These are phyloP conservation scores for Drosophila yooni DNA, from an alignment of 2,888 invertebrate genomes.

Conservation along the genomic window DNA sequence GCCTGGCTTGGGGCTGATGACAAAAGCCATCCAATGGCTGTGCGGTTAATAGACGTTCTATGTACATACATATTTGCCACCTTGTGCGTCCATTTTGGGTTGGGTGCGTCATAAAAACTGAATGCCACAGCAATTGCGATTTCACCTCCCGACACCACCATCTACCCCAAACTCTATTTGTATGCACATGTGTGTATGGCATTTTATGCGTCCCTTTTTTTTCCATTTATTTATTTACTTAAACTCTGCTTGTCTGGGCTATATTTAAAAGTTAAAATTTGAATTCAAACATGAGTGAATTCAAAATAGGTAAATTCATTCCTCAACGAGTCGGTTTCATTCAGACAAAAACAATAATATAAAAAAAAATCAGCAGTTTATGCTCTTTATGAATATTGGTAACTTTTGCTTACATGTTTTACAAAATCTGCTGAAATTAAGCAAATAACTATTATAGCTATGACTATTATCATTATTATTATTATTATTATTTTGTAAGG, in stretches of 20 bases:
- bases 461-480: not conserved
- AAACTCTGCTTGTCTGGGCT: not conserved
- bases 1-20: slow-evolving; percentile 18
- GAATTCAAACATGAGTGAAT: not conserved
- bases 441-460: not conserved
- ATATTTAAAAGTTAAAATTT: not conserved
- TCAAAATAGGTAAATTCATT: not conserved
- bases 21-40: slow-evolving; percentile 60
- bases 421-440: no score
- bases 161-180: not conserved
- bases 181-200: not conserved
- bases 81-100: slow-evolving; percentile 36
- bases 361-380: not conserved
- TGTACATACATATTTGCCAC: slow-evolving; percentile 51
- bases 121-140: slow-evolving; percentile 70
- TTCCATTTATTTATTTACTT: slow-evolving; percentile 16
- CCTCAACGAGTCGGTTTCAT: not conserved
- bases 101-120: slow-evolving; percentile 60
- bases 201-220: slow-evolving; percentile 59
- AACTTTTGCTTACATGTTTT: not conserved
- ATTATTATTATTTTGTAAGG: slow-evolving; percentile 1
- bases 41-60: slow-evolving; percentile 41
- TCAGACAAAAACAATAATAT: not conserved
- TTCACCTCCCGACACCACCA: slow-evolving; percentile 32
- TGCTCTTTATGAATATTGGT: not conserved